Base-by-base conservation (phyloP, 2,888 invertebrate genomes). In the Ethmia dodecea region DNA sequence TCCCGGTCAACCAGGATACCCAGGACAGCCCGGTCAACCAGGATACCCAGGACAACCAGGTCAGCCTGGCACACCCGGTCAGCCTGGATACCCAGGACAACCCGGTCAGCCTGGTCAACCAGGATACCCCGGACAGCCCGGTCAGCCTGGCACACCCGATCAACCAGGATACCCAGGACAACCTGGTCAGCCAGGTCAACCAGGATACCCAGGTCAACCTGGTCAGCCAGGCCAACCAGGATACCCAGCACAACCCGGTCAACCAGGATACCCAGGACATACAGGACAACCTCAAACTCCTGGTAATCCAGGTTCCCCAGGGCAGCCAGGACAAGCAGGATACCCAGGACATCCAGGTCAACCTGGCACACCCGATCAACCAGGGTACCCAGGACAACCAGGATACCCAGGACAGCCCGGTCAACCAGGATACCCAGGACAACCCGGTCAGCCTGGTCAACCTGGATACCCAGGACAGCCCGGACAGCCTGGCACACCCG, bases 41-140 rank as follows among this genome's bases (percentile, higher is more conserved):
- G 46, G 47, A 0, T 33, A 44, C 5, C 57, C 52, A 8, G 55
- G 47, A 9, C 29, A 44, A 13, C 50, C 55, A 18, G 50, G 55
- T 10, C 10, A 32, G n/a, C 57, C 55, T 9, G 55, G 55, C n/a
- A 14, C 40, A 1, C 49, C 52, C 11, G 51, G 51, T 2, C 13
- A 39, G 5, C 51, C 45, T 13, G 48, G 49, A 2, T 25, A 45
- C 8, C 38, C 47, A 1, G 61, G 45, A 10, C 86, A 46, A 11
- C 45, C 52, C 13, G 48, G 52, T 2, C 26, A 44, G n/a, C n/a
- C n/a, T n/a, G n/a, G n/a, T n/a, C n/a, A n/a, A 9, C 43, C 50
- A 24, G 50, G 51, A 5, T 42, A 40, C 75, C 2, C 39, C n/a
- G 42, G 38, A 1, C 11, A 47, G 0, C 46, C 46, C 25, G 44